Percentiles rank a stretch among this genome's conserved stretches.
Conservation (phyloP, 1,140 invertebrate species). For the Anadara kagoshimensis region DNA sequence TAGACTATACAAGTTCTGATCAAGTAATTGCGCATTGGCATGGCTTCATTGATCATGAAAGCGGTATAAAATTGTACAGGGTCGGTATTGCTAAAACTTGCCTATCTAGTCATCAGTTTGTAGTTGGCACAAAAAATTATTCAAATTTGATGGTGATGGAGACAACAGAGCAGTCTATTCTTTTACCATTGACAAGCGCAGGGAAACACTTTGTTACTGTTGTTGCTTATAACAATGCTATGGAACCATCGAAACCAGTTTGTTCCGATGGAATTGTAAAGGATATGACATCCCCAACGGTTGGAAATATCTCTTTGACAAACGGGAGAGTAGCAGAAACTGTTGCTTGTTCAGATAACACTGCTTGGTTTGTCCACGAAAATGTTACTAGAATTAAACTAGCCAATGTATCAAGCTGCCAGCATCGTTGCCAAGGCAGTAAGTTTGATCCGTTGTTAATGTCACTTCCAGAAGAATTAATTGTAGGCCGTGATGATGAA, state of each 20-base stretch:
- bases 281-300: slow-evolving; percentile 40
- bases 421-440: not conserved
- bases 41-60: slow-evolving; percentile 51
- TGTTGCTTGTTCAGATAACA: slow-evolving; percentile 31
- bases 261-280: slow-evolving; percentile 51
- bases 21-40: slow-evolving; percentile 33
- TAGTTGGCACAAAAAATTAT: not conserved
- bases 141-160: not conserved
- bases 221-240: slow-evolving; percentile 53
- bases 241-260: slow-evolving; percentile 39
- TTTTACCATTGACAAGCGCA: not conserved
- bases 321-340: slow-evolving; percentile 8
- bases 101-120: slow-evolving; percentile 21
- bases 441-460: not conserved
- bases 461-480: slow-evolving; percentile 4
- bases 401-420: not conserved
- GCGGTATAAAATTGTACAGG: slow-evolving; percentile 44
- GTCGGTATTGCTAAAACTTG: slow-evolving; percentile 35
- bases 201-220: slow-evolving; percentile 32
- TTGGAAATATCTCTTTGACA: slow-evolving; percentile 36
- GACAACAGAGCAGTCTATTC: not conserved
- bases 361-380: slow-evolving; percentile 35
- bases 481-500: slow-evolving; percentile 21
- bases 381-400: slow-evolving; percentile 37
- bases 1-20: slow-evolving; percentile 39